These are phyloP conservation scores for Ganaspis sp. DNA, from an alignment of 1,140 invertebrate species.

Conservation along the genomic window DNA sequence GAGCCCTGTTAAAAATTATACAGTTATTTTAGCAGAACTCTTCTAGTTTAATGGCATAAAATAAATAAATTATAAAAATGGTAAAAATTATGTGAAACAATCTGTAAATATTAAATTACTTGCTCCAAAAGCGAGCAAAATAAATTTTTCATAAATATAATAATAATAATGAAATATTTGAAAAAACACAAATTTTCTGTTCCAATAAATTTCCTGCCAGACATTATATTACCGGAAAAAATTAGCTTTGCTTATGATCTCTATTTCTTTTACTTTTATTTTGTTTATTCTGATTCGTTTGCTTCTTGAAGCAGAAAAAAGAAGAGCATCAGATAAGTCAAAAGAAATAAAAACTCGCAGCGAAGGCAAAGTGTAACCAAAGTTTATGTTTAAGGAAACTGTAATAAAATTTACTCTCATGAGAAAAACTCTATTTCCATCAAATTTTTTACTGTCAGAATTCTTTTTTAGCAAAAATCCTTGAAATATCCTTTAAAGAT, in stretches of 20 bases:
- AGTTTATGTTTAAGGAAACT: constrained; percentile 7
- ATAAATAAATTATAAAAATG: too few species aligned
- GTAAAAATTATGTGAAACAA: too few species aligned
- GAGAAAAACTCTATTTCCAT: constrained; percentile 1
- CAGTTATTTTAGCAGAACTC: too few species aligned
- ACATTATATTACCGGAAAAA: neutral
- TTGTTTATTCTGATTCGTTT: neutral
- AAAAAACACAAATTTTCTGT: too few species aligned
- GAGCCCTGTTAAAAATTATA: too few species aligned
- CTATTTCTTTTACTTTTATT: neutral
- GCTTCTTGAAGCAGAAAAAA: constrained; percentile 2
- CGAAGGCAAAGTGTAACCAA: neutral
- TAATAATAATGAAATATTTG: neutral
- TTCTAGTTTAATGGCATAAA: too few species aligned
- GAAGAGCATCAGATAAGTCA: constrained; percentile 13
- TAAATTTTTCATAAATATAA: too few species aligned
- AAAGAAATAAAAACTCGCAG: constrained; percentile 1
- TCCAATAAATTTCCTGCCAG: too few species aligned
- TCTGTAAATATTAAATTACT: too few species aligned
- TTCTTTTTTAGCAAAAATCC: neutral
- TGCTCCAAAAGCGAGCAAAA: too few species aligned
- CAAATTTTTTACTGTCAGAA: neutral
- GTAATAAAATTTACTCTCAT: constrained; percentile 7
- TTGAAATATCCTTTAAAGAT: neutral
- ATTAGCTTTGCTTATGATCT: neutral